phyloP scores from a whole-genome alignment of 2,797 vertebrate species.

The Silurus aristotelis region DNA sequence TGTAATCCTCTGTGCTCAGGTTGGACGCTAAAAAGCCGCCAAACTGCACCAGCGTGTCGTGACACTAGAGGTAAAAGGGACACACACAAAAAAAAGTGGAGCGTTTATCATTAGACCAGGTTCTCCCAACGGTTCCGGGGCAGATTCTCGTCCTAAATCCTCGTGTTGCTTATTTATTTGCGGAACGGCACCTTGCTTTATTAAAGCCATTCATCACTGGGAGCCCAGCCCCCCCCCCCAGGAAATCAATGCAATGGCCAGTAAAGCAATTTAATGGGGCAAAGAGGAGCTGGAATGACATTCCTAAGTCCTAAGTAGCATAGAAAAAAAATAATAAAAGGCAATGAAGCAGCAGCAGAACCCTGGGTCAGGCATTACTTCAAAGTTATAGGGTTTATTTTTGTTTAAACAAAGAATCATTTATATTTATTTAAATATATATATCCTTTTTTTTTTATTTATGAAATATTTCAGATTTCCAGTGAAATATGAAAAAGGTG shows the following conservation, averaged over 20 bases:
- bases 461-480: no score
- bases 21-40: constrained; percentile 98
- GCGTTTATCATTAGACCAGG: constrained; percentile 55
- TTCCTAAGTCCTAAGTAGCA: constrained; percentile 62
- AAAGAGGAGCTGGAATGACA: constrained; percentile 33
- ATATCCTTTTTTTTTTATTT: no score
- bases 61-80: constrained; percentile 79
- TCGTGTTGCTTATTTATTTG: constrained; percentile 76
- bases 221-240: constrained; percentile 55
- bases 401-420: background rate
- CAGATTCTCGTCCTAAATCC: constrained; percentile 79
- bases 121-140: constrained; percentile 63
- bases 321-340: background rate
- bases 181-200: constrained; percentile 77
- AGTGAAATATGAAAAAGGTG: background rate
- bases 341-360: background rate
- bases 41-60: constrained; percentile 96
- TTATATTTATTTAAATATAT: no score
- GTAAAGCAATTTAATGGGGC: constrained; percentile 70
- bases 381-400: background rate
- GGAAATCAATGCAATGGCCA: constrained; percentile 76
- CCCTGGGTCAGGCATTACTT: constrained; percentile 3
- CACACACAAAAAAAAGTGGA: constrained; percentile 41
- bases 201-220: constrained; percentile 81
- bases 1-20: constrained; percentile 98